phyloP scores from a whole-genome alignment of 2,113 vertebrate genomes.

The Macheiramphus alcinus region DNA sequence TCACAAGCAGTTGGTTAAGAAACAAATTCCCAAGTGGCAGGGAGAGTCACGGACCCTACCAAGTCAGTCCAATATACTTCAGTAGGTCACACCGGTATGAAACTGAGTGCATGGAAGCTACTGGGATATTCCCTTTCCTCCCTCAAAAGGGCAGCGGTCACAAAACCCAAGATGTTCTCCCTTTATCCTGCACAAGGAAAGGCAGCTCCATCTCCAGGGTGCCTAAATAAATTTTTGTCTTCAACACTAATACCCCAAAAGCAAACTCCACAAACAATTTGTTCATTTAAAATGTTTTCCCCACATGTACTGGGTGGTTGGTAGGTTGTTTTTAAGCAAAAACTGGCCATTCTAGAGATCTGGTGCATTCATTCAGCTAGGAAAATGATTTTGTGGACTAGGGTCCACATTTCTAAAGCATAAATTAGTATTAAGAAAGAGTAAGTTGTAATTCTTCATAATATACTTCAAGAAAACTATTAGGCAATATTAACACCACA shows the following conservation, averaged over 20 bases:
- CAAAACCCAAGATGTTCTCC: background rate
- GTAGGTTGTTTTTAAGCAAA: background rate
- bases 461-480: background rate
- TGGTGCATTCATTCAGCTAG: background rate
- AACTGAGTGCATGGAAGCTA: accelerated
- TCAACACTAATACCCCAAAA: background rate
- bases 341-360: background rate
- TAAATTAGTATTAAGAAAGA: background rate
- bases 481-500: background rate
- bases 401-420: background rate
- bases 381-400: background rate
- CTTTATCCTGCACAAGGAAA: background rate
- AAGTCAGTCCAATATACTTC: background rate
- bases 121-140: background rate
- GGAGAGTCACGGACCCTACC: background rate
- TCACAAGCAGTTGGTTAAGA: background rate
- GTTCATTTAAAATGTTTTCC: background rate
- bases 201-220: background rate
- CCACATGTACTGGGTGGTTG: background rate
- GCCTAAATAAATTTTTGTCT: background rate
- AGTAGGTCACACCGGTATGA: background rate
- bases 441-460: background rate
- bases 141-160: background rate
- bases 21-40: background rate
- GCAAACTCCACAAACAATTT: background rate